Evolutionary conservation across 2,888 invertebrate genomes (phyloP).

Genomic region (Pandemis heparana): DNA sequence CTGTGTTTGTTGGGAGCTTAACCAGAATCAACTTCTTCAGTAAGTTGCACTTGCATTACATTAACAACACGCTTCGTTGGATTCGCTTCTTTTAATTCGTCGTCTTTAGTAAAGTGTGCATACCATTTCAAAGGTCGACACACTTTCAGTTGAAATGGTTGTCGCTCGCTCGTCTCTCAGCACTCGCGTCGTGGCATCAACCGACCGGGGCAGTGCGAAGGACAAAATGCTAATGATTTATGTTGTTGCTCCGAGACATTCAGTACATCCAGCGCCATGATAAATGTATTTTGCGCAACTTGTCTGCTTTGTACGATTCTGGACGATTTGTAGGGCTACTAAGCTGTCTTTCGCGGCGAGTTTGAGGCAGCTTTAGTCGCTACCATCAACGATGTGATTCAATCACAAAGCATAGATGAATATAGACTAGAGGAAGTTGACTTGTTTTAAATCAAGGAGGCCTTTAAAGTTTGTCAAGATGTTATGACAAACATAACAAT

Average conservation of each 20-base stretch:
- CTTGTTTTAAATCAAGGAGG: too few species aligned
- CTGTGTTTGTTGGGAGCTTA: too few species aligned
- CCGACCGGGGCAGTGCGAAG: slow-evolving; percentile 43
- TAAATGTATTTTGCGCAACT: slow-evolving; percentile 70
- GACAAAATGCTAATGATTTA: slow-evolving; percentile 70
- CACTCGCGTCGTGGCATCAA: slow-evolving; percentile 30
- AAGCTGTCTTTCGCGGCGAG: background rate
- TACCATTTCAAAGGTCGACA: slow-evolving; percentile 15
- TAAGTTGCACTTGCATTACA: background rate
- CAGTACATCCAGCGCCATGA: slow-evolving; percentile 65
- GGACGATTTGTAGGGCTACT: slow-evolving; percentile 30
- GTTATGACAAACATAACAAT: too few species aligned
- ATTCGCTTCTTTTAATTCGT: background rate
- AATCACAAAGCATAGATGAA: too few species aligned
- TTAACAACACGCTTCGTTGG: background rate
- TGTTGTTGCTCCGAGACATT: slow-evolving; percentile 67
- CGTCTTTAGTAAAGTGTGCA: background rate
- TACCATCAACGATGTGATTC: background rate
- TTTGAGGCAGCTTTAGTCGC: background rate
- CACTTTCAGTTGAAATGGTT: slow-evolving; percentile 20
- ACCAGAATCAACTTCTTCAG: background rate
- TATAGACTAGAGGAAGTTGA: background rate
- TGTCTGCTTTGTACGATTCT: slow-evolving; percentile 43
- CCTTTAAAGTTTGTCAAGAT: too few species aligned
- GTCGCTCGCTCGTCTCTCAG: slow-evolving; percentile 19